Percentiles rank a stretch among this genome's conserved stretches.
phyloP scores from a whole-genome alignment of 2,797 vertebrate species.

The Paramormyrops hopkinsi region DNA sequence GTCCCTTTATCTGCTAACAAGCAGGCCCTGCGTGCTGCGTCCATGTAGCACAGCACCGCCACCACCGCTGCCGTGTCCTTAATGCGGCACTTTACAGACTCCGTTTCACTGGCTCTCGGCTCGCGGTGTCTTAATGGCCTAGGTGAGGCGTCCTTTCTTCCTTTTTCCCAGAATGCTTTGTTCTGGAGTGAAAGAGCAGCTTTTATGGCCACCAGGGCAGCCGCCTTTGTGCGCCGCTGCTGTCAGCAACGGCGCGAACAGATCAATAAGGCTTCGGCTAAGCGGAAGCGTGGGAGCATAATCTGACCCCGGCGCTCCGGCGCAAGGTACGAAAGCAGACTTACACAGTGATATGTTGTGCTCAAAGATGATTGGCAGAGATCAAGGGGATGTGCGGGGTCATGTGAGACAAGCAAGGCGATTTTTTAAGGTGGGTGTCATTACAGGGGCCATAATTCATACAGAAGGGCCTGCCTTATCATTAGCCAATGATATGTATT shows the following conservation, averaged over 20 bases:
- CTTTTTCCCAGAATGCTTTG: slow-evolving; percentile 16
- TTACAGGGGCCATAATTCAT: not conserved
- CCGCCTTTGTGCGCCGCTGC: not conserved
- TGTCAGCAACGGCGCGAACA: not conserved
- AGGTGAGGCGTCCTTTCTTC: not conserved
- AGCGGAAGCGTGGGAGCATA: not conserved
- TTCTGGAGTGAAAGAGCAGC: slow-evolving; percentile 1
- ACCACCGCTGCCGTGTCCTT: not conserved
- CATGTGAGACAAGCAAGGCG: not conserved
- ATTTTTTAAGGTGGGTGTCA: not conserved
- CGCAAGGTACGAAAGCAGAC: not conserved
- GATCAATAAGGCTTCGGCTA: not conserved
- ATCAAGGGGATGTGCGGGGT: not conserved
- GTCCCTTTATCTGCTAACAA: not conserved
- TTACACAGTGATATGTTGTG: not conserved
- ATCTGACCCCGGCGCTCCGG: not conserved
- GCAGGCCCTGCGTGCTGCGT: not conserved
- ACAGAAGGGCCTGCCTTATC: not conserved
- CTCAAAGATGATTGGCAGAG: not conserved
- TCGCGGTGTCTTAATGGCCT: not conserved
- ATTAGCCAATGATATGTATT: not conserved
- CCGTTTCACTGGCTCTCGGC: not conserved
- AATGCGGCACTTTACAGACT: not conserved
- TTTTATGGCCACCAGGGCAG: not conserved
- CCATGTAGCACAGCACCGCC: not conserved